Evolutionary conservation across 2,888 invertebrate species (phyloP), one percentile per base, ranked within the genome.

Genomic region (Dasysyrphus tricinctus): DNA sequence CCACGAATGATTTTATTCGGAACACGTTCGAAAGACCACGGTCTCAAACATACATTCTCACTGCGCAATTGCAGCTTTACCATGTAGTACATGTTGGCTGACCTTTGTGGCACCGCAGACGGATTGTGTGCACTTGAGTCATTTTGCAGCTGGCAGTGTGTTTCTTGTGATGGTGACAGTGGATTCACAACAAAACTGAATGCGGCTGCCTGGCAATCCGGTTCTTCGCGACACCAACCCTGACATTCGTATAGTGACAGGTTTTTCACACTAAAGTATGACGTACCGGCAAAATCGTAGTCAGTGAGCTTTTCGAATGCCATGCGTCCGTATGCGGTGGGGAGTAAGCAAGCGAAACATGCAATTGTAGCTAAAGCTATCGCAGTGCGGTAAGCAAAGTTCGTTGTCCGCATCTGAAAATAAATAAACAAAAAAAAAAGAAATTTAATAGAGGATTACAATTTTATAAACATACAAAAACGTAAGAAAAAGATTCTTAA

Each of bases 141-240:
- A 93, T 98, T 98, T 93, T 98, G 98, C 89, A 98, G 94, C 91
- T 97, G 95, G 91, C 98, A 98, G 83, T 97, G 94, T 9, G 98
- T 98, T 92, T 98, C 97, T 93, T 98, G 98, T 77, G 97, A 96
- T 1, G 98, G 98, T 84, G 97, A 97, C 91, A 98, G 92, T 9
- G 98, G 98, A 92, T 98, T 98, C 85, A 97, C 94, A 49, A 98
- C 98, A 93, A 98, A 98, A 93, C 97, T 97, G 92, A 98, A 98
- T 4, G 97, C 96, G 6, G 97, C 98, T 2, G 98, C 97, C 90
- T 97, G 97, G 91, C 98, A 98, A 91, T 97, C 97, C 0, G 96
- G 95, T 90, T 98, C 98, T 91, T 98, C 97, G 67, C 97, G 94
- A 92, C 98, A 98, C 98, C 98, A 98, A 42, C 97, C 97, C 92